A percentile compares a stretch with the other conserved stretches of the same genome.
Conservation (phyloP, 2,888 invertebrate genomes). For the Stramonita haemastoma region DNA sequence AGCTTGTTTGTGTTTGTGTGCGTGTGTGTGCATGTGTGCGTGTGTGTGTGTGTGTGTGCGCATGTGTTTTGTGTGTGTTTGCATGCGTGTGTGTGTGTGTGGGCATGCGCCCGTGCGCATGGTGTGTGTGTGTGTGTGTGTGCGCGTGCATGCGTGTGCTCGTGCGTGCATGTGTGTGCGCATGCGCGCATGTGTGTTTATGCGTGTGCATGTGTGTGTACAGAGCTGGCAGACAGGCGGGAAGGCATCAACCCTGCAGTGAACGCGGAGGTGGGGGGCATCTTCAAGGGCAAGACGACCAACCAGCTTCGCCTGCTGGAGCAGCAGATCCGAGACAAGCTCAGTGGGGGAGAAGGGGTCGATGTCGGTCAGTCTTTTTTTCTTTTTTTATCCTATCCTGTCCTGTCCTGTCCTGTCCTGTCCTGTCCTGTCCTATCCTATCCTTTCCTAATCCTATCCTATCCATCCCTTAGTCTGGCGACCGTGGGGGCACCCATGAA, state of each 20-base stretch:
- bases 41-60: not conserved
- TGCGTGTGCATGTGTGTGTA: not conserved
- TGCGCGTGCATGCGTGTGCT: not conserved
- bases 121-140: not conserved
- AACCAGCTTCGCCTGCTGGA: conserved; percentile 90
- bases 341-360: conserved; percentile 90
- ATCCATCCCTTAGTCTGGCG: too few species aligned
- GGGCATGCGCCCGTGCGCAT: not conserved
- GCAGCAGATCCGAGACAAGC: conserved; percentile 90
- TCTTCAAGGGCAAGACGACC: conserved; percentile 96
- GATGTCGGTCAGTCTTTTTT: conserved; percentile 84
- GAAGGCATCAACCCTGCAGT: conserved; percentile 95
- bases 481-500: too few species aligned
- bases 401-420: too few species aligned
- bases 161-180: not conserved
- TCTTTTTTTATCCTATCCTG: too few species aligned
- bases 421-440: too few species aligned
- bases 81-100: not conserved
- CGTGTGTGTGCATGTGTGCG: too few species aligned
- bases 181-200: not conserved
- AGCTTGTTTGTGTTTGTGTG: too few species aligned
- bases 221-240: conserved; percentile 79
- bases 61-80: not conserved
- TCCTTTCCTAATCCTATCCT: too few species aligned
- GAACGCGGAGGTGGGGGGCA: conserved; percentile 89